Evolutionary conservation across 2,797 vertebrate genomes (phyloP).

Genomic region (Megaceryle alcyon): DNA sequence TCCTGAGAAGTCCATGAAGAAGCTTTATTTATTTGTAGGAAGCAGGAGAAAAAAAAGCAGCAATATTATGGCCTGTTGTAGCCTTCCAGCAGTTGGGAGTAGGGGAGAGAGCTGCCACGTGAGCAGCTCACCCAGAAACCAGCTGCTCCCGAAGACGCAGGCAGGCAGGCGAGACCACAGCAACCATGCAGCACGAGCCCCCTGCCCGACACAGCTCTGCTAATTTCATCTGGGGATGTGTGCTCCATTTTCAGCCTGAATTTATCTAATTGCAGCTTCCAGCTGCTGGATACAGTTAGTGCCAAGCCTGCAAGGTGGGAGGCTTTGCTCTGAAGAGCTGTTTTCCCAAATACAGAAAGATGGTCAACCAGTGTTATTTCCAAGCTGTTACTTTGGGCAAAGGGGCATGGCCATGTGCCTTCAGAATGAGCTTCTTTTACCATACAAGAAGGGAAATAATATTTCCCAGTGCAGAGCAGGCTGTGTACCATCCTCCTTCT

Average conservation of each 20-base stretch:
- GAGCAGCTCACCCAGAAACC: not conserved
- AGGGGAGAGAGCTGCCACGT: not conserved
- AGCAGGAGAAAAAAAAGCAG: not conserved
- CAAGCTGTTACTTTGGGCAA: not conserved
- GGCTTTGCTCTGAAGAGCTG: not conserved
- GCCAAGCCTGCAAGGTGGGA: not conserved
- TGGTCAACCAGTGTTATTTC: not conserved
- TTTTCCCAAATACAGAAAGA: not conserved
- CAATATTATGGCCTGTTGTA: not conserved
- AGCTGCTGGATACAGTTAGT: not conserved
- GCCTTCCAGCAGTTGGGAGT: not conserved
- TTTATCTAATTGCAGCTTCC: slow-evolving; percentile 1
- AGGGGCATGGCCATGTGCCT: not conserved
- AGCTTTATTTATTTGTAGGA: not conserved
- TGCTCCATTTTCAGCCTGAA: not conserved
- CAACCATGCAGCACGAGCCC: not conserved
- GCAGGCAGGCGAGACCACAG: not conserved
- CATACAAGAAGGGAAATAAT: not conserved
- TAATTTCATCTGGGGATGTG: not conserved
- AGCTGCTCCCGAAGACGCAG: not conserved
- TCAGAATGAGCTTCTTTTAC: not conserved
- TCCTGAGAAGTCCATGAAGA: not conserved
- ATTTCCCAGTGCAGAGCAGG: not conserved
- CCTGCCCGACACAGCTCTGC: rapidly evolving
- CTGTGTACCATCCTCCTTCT: not conserved